phyloP scores from a whole-genome alignment of 2,113 vertebrate genomes.

The Apus apus region DNA sequence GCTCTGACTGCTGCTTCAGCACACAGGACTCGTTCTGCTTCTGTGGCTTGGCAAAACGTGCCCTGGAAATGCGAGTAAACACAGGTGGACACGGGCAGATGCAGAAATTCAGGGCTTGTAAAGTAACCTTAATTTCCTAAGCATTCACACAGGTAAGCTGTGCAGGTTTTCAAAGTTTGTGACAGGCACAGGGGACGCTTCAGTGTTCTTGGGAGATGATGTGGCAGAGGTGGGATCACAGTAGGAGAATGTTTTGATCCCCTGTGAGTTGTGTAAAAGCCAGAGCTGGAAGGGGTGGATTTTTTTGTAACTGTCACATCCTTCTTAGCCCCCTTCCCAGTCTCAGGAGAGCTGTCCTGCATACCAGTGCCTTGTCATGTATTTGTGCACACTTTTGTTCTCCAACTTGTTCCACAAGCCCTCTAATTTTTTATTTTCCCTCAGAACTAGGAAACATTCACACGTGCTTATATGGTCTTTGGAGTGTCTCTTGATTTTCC shows the following conservation, averaged over 20 bases:
- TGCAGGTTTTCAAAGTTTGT: not conserved
- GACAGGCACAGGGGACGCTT: rapidly evolving
- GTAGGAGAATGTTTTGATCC: too few relatives aligned
- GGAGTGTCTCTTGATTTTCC: not conserved
- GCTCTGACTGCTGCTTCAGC: rapidly evolving
- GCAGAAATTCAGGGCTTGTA: not conserved
- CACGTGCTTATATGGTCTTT: not conserved
- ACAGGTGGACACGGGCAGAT: not conserved
- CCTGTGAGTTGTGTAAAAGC: not conserved
- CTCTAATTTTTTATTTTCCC: not conserved
- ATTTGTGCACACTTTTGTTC: not conserved
- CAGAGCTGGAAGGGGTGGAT: not conserved
- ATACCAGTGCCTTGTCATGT: rapidly evolving
- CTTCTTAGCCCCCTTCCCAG: not conserved
- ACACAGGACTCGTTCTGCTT: rapidly evolving
- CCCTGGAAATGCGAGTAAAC: not conserved
- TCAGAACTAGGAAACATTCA: not conserved
- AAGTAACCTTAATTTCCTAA: not conserved
- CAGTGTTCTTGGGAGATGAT: not conserved
- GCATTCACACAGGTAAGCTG: not conserved
- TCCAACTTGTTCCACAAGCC: not conserved
- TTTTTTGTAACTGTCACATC: not conserved
- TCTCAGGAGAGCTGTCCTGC: not conserved
- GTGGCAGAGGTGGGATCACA: not conserved
- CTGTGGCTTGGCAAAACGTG: not conserved